Evolutionary conservation across 35 echinoderm and acorn worm genomes (phyloP), one percentile per base, ranked within the genome.

Genomic region (Chiridota heheva): DNA sequence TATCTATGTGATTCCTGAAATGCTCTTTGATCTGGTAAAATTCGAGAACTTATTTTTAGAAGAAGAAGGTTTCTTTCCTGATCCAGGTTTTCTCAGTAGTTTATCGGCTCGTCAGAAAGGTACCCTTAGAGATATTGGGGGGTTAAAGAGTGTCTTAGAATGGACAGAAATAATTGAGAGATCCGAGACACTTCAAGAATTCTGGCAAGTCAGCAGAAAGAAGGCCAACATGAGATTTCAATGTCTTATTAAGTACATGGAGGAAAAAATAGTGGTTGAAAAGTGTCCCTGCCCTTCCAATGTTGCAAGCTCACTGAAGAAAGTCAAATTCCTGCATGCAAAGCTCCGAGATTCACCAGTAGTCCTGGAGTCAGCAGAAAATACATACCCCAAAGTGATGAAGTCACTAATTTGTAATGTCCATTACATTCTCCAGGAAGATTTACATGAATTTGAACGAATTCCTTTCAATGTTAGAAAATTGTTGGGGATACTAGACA

Each of bases 31-130:
- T 42, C 74, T n/a, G 20, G 24, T 22, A 20, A 42, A 12, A 7
- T 33, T 60, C 18, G 36, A 36, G 42, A 37, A 60, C 27, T 38
- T 78, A 57, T 78, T 78, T 78, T 78, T 30, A 17, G 28, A 30
- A 39, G 74, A 78, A 8, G 74, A 78, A 60, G 74, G 74, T 20
- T 78, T 6, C 35, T 78, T 60, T 61, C 74, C 74, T 33, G 39
- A 10, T 42, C 6, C 33, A 2, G 28, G 20, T 42, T 78, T 78
- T 39, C 5, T 78, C 16, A 61, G 34, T 28, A 20, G 25, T 20
- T 24, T 78, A 4, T 42, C 30, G 20, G 74, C 58, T 42, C 48
- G 74, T 7, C 74, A 78, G 57, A 78, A 61, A 28, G 74, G 74
- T 42, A 61, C 74, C 17, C 28, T 78, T 0, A 36, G 74, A 78